Evolutionary conservation across 2,888 invertebrate species (phyloP).

Genomic region (Lordiphosa andalusiaca): DNA sequence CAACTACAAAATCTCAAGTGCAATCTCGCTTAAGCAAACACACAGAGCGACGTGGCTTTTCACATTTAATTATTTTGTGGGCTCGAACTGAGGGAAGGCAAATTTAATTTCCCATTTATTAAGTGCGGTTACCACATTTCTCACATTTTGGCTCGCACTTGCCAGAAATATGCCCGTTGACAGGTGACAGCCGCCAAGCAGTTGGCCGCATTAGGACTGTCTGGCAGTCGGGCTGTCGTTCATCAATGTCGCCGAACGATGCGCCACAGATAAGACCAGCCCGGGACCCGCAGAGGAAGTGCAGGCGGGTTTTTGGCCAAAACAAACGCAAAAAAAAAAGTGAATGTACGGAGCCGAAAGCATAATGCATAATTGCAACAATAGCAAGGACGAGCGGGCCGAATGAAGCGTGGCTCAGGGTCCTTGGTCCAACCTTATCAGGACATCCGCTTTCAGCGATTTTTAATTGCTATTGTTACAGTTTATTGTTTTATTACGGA

Average conservation of each 20-base stretch:
- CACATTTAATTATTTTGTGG: no score
- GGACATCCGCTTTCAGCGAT: constrained; percentile 75
- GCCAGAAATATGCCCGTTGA: not conserved
- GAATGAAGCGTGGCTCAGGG: constrained; percentile 50
- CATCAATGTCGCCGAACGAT: constrained; percentile 40
- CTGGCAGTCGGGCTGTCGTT: constrained; percentile 26
- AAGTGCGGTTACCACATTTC: no score
- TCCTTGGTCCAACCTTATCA: constrained; percentile 63
- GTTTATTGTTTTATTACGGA: constrained; percentile 70
- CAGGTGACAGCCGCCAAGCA: constrained; percentile 13
- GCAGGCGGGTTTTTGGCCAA: not conserved
- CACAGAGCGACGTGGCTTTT: no score
- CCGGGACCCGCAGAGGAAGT: no score
- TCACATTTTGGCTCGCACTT: not conserved
- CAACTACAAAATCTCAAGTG: no score
- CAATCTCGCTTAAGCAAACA: no score
- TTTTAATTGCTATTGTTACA: constrained; percentile 74
- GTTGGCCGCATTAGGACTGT: constrained; percentile 9
- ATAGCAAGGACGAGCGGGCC: constrained; percentile 52
- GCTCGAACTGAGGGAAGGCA: constrained; percentile 1
- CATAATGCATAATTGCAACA: constrained; percentile 72
- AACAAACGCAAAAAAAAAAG: constrained; percentile 1
- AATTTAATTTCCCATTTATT: constrained; percentile 37
- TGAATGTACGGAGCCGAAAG: constrained; percentile 24
- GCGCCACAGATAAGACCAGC: not conserved